Percentiles rank a stretch among this genome's conserved stretches.
These are phyloP conservation scores for Kryptolebias ocellatus DNA, from an alignment of 2,797 vertebrate species.

Conservation along the genomic window DNA sequence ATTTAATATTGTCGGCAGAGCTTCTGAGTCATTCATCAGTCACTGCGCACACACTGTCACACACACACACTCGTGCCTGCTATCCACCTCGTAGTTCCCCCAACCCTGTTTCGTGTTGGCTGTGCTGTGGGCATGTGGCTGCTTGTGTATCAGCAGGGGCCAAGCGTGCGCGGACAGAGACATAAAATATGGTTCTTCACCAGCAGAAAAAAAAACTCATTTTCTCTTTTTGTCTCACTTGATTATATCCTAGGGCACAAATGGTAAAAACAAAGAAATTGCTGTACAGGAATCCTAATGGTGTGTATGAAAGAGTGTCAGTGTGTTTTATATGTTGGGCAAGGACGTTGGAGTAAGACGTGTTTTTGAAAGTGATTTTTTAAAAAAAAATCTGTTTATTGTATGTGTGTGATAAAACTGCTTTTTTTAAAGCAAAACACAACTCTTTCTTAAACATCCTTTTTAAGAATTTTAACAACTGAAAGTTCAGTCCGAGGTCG, in stretches of 20 bases:
- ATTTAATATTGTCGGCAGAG: slow-evolving; percentile 35
- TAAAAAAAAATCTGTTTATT: slow-evolving; percentile 50
- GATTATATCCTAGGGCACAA: slow-evolving; percentile 64
- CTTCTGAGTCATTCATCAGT: slow-evolving; percentile 55
- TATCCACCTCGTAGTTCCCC: slow-evolving; percentile 26
- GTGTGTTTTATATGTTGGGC: neutral
- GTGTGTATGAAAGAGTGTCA: slow-evolving; percentile 48
- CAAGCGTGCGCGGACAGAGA: slow-evolving; percentile 52
- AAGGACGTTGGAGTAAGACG: slow-evolving; percentile 48
- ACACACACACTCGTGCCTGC: slow-evolving; percentile 22
- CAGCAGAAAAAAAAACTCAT: slow-evolving; percentile 53
- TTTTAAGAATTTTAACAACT: neutral
- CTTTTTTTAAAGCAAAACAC: slow-evolving; percentile 51
- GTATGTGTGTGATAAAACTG: slow-evolving; percentile 51
- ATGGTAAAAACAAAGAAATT: slow-evolving; percentile 67
- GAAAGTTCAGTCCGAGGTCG: neutral
- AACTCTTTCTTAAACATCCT: slow-evolving; percentile 2
- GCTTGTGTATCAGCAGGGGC: slow-evolving; percentile 56
- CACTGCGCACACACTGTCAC: slow-evolving; percentile 15
- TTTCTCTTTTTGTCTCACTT: slow-evolving; percentile 59
- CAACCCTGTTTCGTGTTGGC: slow-evolving; percentile 18
- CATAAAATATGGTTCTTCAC: slow-evolving; percentile 36
- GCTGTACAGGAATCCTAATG: slow-evolving; percentile 56
- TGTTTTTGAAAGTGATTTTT: slow-evolving; percentile 47
- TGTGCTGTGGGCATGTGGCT: slow-evolving; percentile 54